A percentile compares a stretch with the other conserved stretches of the same genome.
These are phyloP conservation scores for Gymnocheta viridis DNA, from an alignment of 2,888 invertebrate species.

Conservation along the genomic window DNA sequence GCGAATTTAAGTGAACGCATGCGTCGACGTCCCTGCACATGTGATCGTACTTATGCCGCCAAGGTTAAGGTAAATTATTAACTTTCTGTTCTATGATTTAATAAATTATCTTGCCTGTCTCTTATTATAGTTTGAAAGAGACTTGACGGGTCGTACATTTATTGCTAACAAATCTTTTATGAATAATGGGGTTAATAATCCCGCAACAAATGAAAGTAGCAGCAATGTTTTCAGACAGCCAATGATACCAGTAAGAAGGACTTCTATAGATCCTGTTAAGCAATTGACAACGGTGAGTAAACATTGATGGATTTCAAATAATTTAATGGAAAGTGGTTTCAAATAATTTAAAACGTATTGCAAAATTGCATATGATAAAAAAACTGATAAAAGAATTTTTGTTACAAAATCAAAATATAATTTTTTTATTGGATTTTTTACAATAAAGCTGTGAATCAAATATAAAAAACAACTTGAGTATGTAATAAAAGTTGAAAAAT, in stretches of 20 bases:
- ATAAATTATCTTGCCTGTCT: conserved; percentile 1
- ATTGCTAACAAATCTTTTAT: conserved; percentile 75
- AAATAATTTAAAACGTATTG: neutral
- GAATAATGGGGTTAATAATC: conserved; percentile 60
- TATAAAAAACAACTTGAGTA: no score
- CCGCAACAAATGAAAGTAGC: conserved; percentile 21
- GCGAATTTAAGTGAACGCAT: conserved; percentile 81
- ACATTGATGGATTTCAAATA: neutral
- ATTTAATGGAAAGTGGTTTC: neutral
- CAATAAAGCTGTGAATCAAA: no score
- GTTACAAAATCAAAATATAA: neutral
- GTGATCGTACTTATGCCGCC: conserved; percentile 76
- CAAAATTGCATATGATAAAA: no score
- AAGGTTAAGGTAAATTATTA: conserved; percentile 73
- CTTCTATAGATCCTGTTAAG: conserved; percentile 78
- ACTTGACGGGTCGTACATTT: conserved; percentile 74
- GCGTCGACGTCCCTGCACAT: conserved; percentile 79
- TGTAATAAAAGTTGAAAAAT: no score
- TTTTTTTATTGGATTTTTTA: no score
- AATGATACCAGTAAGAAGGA: conserved; percentile 77
- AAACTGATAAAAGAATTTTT: no score
- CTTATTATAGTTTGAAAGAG: conserved; percentile 73
- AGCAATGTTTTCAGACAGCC: conserved; percentile 76
- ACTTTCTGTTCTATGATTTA: neutral
- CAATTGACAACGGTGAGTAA: conserved; percentile 76